Conservation (phyloP, 2,113 vertebrate genomes). For the Diadophis punctatus region DNA sequence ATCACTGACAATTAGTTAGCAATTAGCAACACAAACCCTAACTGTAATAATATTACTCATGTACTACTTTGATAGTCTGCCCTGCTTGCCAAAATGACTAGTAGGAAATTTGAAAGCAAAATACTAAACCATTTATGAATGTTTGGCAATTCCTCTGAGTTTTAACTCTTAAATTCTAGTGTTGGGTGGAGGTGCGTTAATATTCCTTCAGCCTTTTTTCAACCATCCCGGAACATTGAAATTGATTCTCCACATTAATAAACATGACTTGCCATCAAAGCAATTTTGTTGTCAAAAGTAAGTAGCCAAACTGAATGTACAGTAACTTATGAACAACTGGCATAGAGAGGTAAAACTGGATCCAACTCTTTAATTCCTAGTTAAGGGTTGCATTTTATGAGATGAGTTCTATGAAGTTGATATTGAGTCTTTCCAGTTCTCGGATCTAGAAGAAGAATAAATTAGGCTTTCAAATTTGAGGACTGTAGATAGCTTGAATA, state of each 20-base stretch:
- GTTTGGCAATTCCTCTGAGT: conserved; percentile 37
- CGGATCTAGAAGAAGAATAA: conserved; percentile 27
- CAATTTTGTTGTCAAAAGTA: conserved; percentile 32
- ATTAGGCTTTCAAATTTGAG: conserved; percentile 10
- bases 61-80: conserved; percentile 7
- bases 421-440: conserved; percentile 14
- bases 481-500: conserved; percentile 16
- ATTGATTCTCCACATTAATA: conserved; percentile 38
- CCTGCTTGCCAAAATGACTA: conserved; percentile 12
- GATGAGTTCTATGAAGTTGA: conserved; percentile 36
- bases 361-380: conserved; percentile 35
- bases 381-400: not conserved
- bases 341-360: not conserved
- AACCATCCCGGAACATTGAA: conserved; percentile 47
- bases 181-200: conserved; percentile 1
- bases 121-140: conserved; percentile 37
- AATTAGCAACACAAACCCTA: not conserved
- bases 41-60: not conserved
- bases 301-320: not conserved
- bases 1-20: conserved; percentile 27
- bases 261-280: conserved; percentile 40
- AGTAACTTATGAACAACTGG: conserved; percentile 23
- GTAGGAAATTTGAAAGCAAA: conserved; percentile 57
- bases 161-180: conserved; percentile 31
- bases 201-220: conserved; percentile 26